phyloP scores from a whole-genome alignment of 2,113 vertebrate species.

The Lycaon pictus region DNA sequence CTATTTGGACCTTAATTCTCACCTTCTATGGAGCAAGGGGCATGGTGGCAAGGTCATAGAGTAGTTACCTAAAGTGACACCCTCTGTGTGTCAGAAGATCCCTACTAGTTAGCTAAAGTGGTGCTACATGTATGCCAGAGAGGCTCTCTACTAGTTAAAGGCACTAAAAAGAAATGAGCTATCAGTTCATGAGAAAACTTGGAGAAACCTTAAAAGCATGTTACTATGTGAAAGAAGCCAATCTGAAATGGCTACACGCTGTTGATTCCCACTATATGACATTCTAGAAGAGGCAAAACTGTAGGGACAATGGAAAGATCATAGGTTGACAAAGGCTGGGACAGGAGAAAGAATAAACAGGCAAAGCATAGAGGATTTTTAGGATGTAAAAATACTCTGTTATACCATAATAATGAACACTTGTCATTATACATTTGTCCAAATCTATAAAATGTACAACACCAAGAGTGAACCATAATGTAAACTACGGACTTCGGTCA shows the following conservation, averaged over 20 bases:
- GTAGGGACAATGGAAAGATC: neutral
- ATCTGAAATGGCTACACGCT: neutral
- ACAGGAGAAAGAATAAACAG: neutral
- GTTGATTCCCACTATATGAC: neutral
- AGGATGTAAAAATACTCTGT: neutral
- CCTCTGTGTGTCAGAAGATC: neutral
- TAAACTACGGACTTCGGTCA: neutral
- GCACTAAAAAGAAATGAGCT: neutral
- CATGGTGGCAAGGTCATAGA: neutral
- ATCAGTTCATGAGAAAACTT: neutral
- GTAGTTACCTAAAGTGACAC: neutral
- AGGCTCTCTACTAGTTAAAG: neutral
- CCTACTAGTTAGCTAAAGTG: neutral
- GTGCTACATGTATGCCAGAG: neutral
- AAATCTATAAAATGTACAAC: neutral
- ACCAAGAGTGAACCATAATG: neutral
- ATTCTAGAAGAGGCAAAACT: neutral
- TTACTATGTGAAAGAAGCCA: neutral
- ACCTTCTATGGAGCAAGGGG: neutral
- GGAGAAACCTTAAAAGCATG: neutral
- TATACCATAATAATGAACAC: neutral
- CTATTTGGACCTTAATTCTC: neutral
- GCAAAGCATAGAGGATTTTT: neutral
- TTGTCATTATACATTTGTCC: neutral
- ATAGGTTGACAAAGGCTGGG: neutral